Evolutionary conservation across 2,797 vertebrate genomes (phyloP).

Genomic region (Galagoides demidoff): DNA sequence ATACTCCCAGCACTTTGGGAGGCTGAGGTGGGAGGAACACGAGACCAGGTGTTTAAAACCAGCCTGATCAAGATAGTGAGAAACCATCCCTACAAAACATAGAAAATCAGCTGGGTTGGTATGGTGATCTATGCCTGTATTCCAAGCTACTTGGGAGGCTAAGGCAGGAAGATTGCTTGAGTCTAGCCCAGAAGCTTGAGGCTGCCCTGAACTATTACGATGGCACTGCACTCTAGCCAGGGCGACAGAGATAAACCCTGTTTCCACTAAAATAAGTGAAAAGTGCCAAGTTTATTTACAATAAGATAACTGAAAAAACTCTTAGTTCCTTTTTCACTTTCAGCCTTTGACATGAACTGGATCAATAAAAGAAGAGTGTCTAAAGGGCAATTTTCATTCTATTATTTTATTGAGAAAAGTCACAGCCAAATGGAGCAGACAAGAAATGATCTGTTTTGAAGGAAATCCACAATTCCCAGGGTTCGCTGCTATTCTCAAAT

Average conservation of each 20-base stretch:
- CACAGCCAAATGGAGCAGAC: not conserved
- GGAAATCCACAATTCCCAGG: slow-evolving; percentile 27
- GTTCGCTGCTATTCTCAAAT: slow-evolving; percentile 15
- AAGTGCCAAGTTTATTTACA: not conserved
- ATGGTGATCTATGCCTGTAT: not conserved
- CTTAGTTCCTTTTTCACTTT: slow-evolving; percentile 24
- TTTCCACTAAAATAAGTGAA: not conserved
- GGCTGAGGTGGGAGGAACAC: not conserved
- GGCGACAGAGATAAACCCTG: not conserved
- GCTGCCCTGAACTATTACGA: not conserved
- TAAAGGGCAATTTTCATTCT: slow-evolving; percentile 53
- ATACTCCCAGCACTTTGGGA: not conserved
- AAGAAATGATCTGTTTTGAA: slow-evolving; percentile 42
- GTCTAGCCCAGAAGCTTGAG: not conserved
- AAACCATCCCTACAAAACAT: not conserved
- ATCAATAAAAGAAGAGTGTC: slow-evolving; percentile 57
- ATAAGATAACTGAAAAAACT: not conserved
- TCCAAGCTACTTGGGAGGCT: not conserved
- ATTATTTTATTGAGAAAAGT: slow-evolving; percentile 61
- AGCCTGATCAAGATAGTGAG: not conserved
- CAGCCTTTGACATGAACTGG: slow-evolving; percentile 10
- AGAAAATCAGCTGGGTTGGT: not conserved
- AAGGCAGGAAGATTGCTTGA: not conserved
- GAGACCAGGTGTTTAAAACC: not conserved
- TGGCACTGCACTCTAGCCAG: not conserved